Conservation (phyloP, 2,113 vertebrate genomes). For the Epinephelus fuscoguttatus region DNA sequence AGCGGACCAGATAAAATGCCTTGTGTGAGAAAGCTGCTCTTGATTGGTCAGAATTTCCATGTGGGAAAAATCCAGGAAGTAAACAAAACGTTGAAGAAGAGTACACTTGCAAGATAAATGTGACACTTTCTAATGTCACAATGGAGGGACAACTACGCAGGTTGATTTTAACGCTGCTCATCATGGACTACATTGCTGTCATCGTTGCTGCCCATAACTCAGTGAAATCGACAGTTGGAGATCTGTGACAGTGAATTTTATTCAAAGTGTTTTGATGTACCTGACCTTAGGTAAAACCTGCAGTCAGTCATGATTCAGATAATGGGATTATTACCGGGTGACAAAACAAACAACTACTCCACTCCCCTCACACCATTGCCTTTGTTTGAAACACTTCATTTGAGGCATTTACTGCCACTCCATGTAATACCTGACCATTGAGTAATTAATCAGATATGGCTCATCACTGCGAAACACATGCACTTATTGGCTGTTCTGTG, state of each 20-base stretch:
- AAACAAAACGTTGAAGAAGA: no score
- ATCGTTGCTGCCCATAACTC: not conserved
- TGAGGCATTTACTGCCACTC: constrained; percentile 1
- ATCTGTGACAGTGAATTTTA: not conserved
- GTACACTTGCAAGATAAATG: no score
- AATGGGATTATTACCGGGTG: not conserved
- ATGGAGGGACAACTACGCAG: no score
- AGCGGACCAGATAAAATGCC: no score
- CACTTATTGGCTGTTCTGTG: not conserved
- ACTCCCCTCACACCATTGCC: not conserved
- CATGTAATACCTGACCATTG: constrained; percentile 15
- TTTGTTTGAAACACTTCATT: not conserved
- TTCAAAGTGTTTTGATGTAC: not conserved
- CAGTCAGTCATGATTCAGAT: constrained; percentile 2
- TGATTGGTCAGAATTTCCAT: no score
- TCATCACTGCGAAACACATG: constrained; percentile 13
- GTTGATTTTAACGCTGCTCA: no score
- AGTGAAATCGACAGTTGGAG: not conserved
- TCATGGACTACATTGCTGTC: no score
- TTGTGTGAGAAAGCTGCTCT: no score
- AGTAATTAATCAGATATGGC: constrained; percentile 6
- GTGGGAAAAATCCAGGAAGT: no score
- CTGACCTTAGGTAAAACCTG: not conserved
- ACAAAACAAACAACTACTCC: constrained; percentile 8
- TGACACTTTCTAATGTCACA: no score